Base-by-base conservation (phyloP, 2,797 vertebrate genomes). In the Chloroceryle amazona region DNA sequence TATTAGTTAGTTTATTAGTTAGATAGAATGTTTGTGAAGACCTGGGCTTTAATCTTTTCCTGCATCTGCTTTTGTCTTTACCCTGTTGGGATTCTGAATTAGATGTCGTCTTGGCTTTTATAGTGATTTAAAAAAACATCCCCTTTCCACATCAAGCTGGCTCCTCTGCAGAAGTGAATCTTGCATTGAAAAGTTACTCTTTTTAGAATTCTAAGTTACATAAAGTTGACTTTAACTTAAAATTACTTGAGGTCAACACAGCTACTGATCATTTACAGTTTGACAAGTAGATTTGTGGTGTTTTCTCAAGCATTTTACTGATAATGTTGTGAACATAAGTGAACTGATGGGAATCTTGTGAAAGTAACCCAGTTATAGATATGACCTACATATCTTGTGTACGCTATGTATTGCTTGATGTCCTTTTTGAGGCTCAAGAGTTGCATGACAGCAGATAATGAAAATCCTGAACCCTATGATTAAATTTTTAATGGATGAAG, bases 391-490 rank as follows among this genome's bases (percentile, higher is more conserved):
- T 90, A 65, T 29, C 84, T 67, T 2, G 7, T 81, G 94, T 87
- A 67, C 2, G 4, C 84, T 42, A 4, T 52, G 79, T 79, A 1
- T 78, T 55, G 81, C 91, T 49, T 5, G 55, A 23, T 90, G 92
- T 35, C 92, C 86, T 92, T 86, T 85, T 76, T 93, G 98, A 97
- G 97, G 95, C 97, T 92, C 95, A 96, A 80, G 78, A 72, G 76
- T 89, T 91, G 94, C 93, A 95, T 98, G 97, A 91, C 95, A 97
- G 95, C 89, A 92, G 91, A 97, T 98, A 98, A 98, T 98, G 98
- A 97, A 96, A 91, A 97, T 98, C 97, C 96, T 98, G 96, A 98
- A 98, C 96, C 97, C 97, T 97, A 90, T 98, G 97, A 98, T 98
- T 97, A 81, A 92, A 98, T 98, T 98, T 98, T 98, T 98, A 96